Evolutionary conservation across 1,140 invertebrate genomes (phyloP).

Genomic region (Anoplophora glabripennis): DNA sequence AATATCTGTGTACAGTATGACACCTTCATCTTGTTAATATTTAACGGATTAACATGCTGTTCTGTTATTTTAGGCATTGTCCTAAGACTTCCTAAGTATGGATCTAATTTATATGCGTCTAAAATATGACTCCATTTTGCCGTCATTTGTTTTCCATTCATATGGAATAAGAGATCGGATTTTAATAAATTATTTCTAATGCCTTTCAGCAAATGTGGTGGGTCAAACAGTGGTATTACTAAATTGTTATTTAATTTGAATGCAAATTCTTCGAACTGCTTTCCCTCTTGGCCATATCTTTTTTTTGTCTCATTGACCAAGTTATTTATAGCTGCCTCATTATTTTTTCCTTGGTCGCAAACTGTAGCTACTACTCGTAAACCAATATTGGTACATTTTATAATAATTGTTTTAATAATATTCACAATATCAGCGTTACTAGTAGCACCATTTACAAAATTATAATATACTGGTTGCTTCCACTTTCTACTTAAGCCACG

Average conservation of each 20-base stretch:
- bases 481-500: constrained; percentile 8
- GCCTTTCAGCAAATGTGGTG: not conserved
- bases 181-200: not conserved
- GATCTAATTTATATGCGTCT: constrained; percentile 20
- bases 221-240: too few relatives aligned
- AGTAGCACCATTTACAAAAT: constrained; percentile 11
- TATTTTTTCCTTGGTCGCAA: too few relatives aligned
- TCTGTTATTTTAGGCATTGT: constrained; percentile 36
- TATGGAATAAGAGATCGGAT: too few relatives aligned
- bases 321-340: too few relatives aligned
- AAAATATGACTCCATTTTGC: constrained; percentile 19
- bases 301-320: too few relatives aligned
- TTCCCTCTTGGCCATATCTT: too few relatives aligned
- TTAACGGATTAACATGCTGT: constrained; percentile 21
- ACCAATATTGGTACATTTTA: too few relatives aligned
- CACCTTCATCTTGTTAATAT: constrained; percentile 40
- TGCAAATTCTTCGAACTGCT: too few relatives aligned
- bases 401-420: too few relatives aligned
- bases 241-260: too few relatives aligned
- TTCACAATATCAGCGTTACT: constrained; percentile 2
- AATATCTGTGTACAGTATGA: constrained; percentile 37
- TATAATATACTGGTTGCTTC: constrained; percentile 17
- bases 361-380: too few relatives aligned
- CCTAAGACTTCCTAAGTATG: constrained; percentile 17
- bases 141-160: not conserved